Base-by-base conservation (phyloP, 1,140 invertebrate genomes). In the Drosophila trapezifrons region DNA sequence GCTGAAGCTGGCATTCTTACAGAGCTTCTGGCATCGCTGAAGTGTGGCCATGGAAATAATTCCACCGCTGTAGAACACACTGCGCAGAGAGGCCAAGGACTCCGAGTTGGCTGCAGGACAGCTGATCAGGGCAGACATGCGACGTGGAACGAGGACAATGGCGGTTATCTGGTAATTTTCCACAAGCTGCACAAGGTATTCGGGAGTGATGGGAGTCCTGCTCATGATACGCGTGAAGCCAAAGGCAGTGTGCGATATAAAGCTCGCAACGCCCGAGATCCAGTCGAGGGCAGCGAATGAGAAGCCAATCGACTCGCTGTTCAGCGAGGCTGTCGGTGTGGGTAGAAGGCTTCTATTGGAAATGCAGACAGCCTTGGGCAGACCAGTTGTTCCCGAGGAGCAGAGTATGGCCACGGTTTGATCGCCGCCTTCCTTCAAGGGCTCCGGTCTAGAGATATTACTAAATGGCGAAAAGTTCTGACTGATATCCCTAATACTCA, bases 351-450 rank as follows among this genome's bases (percentile, higher is more conserved):
- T 49, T 49, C 47, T 49, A 7, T 96, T 96, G 2, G 96, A 95
- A 7, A 96, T 91, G 91, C 95, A 94, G 0, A 96, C 96, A 27
- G 96, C 96, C 92, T 97, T 97, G 2, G 96, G 96, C 29, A 94
- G 80, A 51, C 96, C 96, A 42, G 96, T 97, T 6, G 96, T 97
- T 10, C 96, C 96, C 55, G 95, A 96, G 0, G 96, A 94, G 54
- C 85, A 93, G 0, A 93, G 60, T 45, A 94, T 92, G 3, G 90
- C 76, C n/a, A 89, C 76, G 6, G 85, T 90, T 69, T 91, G 82
- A 20, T 90, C 83, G 0, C 69, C 76, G 0, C 86, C 90, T 5
- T 38, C 52, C 29, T 55, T 76, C 3, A 91, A 25, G 2, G 47
- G 25, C 20, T 84, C 76, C 9, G 90, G 83, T 22, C 90, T 91